Percentiles rank a stretch among this genome's conserved stretches.
Evolutionary conservation across 2,888 invertebrate species (phyloP).

Genomic region (Falcaria lacertinaria): DNA sequence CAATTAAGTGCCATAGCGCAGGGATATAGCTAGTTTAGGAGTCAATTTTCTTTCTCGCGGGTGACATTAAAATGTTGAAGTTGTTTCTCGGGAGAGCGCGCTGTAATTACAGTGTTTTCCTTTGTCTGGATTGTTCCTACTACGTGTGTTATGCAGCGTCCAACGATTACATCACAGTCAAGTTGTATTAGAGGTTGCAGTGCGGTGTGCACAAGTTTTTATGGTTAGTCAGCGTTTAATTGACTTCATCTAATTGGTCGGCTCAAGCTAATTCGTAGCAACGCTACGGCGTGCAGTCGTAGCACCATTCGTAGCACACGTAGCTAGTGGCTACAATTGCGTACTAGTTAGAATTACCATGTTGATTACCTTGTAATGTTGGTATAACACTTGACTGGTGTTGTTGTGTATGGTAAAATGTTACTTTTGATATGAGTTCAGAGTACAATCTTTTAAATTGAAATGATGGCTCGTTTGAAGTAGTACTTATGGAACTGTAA

Average conservation of each 20-base stretch:
- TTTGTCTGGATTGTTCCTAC: slow-evolving; percentile 33
- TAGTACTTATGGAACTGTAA: no score
- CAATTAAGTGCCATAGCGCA: background rate
- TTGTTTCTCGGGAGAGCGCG: slow-evolving; percentile 31
- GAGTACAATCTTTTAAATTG: no score
- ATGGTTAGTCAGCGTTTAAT: slow-evolving; percentile 25
- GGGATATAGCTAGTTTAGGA: slow-evolving; percentile 5
- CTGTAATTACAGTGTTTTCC: slow-evolving; percentile 47
- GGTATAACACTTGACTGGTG: background rate
- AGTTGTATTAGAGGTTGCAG: slow-evolving; percentile 23
- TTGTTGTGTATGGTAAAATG: no score
- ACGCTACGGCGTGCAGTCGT: slow-evolving; percentile 16
- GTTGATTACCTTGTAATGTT: background rate
- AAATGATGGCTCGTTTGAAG: no score
- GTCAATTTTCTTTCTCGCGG: slow-evolving; percentile 14
- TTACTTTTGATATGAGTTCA: no score
- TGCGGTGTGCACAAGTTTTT: slow-evolving; percentile 23
- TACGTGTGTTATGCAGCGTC: slow-evolving; percentile 30
- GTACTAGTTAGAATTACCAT: background rate
- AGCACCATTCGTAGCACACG: slow-evolving; percentile 16
- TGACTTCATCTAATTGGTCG: slow-evolving; percentile 31
- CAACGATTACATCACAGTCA: slow-evolving; percentile 37
- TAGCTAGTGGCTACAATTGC: slow-evolving; percentile 10
- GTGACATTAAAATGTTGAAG: slow-evolving; percentile 33
- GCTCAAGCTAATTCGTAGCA: slow-evolving; percentile 32